Evolutionary conservation across 2,888 invertebrate species (phyloP), one percentile per base, ranked within the genome.

Genomic region (Argynnis bischoffii): DNA sequence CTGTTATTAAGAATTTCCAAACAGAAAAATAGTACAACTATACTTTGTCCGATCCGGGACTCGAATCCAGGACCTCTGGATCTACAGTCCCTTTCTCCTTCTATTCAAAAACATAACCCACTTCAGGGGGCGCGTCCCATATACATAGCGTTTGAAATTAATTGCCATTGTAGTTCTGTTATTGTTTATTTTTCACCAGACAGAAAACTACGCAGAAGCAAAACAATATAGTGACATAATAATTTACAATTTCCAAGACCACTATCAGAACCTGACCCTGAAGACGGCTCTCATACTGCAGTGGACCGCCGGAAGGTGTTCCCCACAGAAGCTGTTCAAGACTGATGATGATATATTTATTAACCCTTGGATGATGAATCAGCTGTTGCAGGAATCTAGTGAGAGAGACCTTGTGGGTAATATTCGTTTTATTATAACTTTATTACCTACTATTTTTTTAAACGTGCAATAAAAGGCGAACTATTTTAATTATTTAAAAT

Each of bases 191-290:
- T 31, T 57, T 13, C 47, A 46, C n/a, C 81, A 92, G 92, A 81
- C 79, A 69, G 84, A 88, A 53, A 84, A 78, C 64, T 89, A 89
- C 73, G 75, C 89, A 6, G 94, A 95, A 80, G 89, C 94, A 6
- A 89, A 90, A 73, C 80, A 88, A 47, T 87, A 93, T 79, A 83
- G 90, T 1, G 96, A 96, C 76, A 80, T 96, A 48, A 87, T 96
- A 51, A 93, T 95, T 35, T 95, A 94, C 50, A 90, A 93, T 57
- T 94, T 95, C 77, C 67, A 84, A 11, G 96, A 96, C 77, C 92
- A 94, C 46, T 95, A 95, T 78, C 92, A 94, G 75, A 95, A 96
- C 79, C 83, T 95, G 71, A 95, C 95, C 0, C 88, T 95, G 74
- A 96, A 96, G 86, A 94, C 95, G 0, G 93, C 94, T 1, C 94